Conservation (phyloP, 2,888 invertebrate species). For the Syritta pipiens region DNA sequence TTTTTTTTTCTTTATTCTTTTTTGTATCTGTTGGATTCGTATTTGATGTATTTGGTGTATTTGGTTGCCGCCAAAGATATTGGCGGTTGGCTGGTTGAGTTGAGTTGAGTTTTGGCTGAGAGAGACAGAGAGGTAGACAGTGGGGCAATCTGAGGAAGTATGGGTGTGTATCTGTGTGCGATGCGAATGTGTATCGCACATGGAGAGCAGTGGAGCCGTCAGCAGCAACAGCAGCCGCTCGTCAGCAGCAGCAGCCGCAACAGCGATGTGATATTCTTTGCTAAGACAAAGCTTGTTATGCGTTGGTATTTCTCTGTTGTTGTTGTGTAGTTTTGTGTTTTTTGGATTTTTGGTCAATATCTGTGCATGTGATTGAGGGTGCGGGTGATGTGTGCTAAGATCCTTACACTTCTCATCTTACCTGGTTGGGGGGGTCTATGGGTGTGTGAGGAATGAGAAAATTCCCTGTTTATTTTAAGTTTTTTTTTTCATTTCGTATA, state of each 20-base stretch:
- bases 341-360: slow-evolving; percentile 53
- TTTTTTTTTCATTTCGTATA: slow-evolving; percentile 23
- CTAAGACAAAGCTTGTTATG: slow-evolving; percentile 33
- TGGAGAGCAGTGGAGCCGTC: slow-evolving; percentile 32
- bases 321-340: slow-evolving; percentile 27
- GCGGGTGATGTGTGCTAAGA: slow-evolving; percentile 29
- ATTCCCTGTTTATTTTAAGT: slow-evolving; percentile 52
- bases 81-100: slow-evolving; percentile 65
- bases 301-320: slow-evolving; percentile 10
- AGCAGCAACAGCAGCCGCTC: not conserved
- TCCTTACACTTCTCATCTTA: slow-evolving; percentile 67
- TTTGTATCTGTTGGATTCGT: slow-evolving; percentile 66
- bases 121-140: slow-evolving; percentile 39
- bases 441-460: slow-evolving; percentile 43
- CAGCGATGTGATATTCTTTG: slow-evolving; percentile 55
- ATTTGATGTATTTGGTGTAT: slow-evolving; percentile 67
- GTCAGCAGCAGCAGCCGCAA: slow-evolving; percentile 39
- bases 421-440: slow-evolving; percentile 40
- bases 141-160: too few relatives aligned
- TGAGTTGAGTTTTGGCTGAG: slow-evolving; percentile 41
- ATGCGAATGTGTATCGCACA: slow-evolving; percentile 36
- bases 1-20: slow-evolving; percentile 39
- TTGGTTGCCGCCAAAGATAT: slow-evolving; percentile 69
- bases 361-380: slow-evolving; percentile 22
- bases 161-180: slow-evolving; percentile 24